Evolutionary conservation across 2,797 vertebrate genomes (phyloP), one percentile per base, ranked within the genome.

Genomic region (Bradypus variegatus): DNA sequence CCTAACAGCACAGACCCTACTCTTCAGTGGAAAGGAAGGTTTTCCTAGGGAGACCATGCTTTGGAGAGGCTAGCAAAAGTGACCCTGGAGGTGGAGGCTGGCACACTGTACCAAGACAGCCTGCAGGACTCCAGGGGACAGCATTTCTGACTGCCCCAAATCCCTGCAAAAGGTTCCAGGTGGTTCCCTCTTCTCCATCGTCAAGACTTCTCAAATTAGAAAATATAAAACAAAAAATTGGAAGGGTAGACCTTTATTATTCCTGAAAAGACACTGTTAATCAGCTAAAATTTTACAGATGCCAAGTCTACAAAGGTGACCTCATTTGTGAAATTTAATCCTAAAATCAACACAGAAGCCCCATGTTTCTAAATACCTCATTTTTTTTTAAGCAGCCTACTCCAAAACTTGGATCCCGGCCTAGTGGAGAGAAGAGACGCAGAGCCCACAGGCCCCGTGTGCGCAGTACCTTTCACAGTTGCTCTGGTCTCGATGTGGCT

Each of bases 401-500:
- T 60, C 58, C 62, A 53, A 31, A 75, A 41, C n/a, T 13, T 27
- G 45, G 53, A 25, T 45, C 75, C 50, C 23, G 41, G 41, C 10
- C 62, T 27, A 11, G 4, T 6, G 25, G 33, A 41, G n/a, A 79
- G 38, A 45, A 38, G 53, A 62, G 4, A 18, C 0, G 25, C 6
- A 64, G 11, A 13, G 8, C 16, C 21, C 27, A 25, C 5, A 50
- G 55, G 60, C 14, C 18, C 31, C 9, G 33, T 0, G 0, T 0
- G 1, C 3, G 0, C 45, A 6, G n/a, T 97, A 98, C 99, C 99
- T 96, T 97, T 98, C 72, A 99, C 99, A 0, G 92, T 96, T 1
- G 99, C 98, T 95, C 98, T 97, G 5, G 99, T 99, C 97, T 99
- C 99, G 3, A 99, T 99, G 98, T 99, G 99, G 97, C 99, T 98